A percentile compares a stretch with the other conserved stretches of the same genome.
Evolutionary conservation across 1,140 invertebrate species (phyloP).

Genomic region (Procambarus clarkii): DNA sequence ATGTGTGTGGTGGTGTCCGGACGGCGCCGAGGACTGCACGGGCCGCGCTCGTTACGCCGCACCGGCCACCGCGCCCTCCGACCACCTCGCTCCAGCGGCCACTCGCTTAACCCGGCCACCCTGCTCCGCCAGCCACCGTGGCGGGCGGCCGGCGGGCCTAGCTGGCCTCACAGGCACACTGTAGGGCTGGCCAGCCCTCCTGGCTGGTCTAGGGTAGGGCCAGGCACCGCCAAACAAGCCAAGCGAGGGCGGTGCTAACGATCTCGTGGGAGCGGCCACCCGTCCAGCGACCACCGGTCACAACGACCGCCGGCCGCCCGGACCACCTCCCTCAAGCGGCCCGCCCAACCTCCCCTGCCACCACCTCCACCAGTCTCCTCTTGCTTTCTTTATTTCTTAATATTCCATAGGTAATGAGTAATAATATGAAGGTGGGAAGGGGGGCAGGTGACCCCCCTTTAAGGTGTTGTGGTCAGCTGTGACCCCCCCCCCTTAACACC

Average conservation of each 20-base stretch:
- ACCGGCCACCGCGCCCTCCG: conserved; percentile 40
- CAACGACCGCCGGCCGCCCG: conserved; percentile 37
- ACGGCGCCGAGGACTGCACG: conserved; percentile 54
- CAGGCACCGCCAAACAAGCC: not conserved
- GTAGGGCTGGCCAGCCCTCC: not conserved
- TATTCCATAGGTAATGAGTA: conserved; percentile 23
- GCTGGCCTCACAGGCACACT: not conserved
- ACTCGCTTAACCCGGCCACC: conserved; percentile 36
- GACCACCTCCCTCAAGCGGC: conserved; percentile 45
- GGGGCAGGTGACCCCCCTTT: no score
- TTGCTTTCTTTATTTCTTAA: conserved; percentile 44
- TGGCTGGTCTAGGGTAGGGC: not conserved
- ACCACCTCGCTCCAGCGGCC: conserved; percentile 42
- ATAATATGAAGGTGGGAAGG: not conserved
- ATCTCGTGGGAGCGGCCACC: conserved; percentile 41
- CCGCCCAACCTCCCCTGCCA: conserved; percentile 7
- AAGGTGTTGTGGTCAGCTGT: conserved; percentile 9
- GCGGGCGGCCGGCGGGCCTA: not conserved
- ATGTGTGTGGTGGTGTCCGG: not conserved
- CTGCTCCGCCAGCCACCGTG: not conserved
- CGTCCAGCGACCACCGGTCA: conserved; percentile 24
- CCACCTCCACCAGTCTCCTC: conserved; percentile 24
- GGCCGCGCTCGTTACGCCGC: conserved; percentile 53
- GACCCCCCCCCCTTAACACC: not conserved
- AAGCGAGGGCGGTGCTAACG: conserved; percentile 13